Evolutionary conservation across 2,888 invertebrate species (phyloP).

Genomic region (Rhamnusium bicolor): DNA sequence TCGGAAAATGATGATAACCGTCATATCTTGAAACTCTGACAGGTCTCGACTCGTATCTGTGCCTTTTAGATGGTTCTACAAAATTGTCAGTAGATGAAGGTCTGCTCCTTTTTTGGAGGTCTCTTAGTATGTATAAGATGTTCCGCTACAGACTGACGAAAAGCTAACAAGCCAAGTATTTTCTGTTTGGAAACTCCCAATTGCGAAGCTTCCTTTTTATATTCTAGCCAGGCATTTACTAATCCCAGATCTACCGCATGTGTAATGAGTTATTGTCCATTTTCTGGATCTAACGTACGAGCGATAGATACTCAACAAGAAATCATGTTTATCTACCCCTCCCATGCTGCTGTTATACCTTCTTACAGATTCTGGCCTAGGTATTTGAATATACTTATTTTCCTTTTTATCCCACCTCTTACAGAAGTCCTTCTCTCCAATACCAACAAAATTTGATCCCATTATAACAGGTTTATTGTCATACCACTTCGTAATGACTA

Average conservation of each 20-base stretch:
- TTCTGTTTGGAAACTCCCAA: too few species aligned
- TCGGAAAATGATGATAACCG: not conserved
- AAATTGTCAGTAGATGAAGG: not conserved
- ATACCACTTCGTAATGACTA: not conserved
- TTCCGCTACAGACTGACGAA: too few species aligned
- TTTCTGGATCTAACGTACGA: conserved; percentile 46
- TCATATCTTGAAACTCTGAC: not conserved
- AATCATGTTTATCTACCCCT: conserved; percentile 52
- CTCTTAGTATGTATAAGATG: too few species aligned
- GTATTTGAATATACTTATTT: conserved; percentile 48
- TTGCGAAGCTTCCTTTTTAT: not conserved
- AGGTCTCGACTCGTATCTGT: not conserved
- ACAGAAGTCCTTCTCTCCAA: conserved; percentile 42
- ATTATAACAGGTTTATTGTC: not conserved
- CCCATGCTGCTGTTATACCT: conserved; percentile 52
- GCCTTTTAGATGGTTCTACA: not conserved
- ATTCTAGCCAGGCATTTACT: conserved; percentile 14
- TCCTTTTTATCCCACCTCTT: conserved; percentile 40
- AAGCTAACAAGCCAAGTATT: too few species aligned
- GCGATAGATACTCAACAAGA: conserved; percentile 47
- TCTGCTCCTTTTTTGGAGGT: not conserved
- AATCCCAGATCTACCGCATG: conserved; percentile 39
- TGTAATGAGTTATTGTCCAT: conserved; percentile 44
- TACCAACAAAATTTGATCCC: conserved; percentile 51
- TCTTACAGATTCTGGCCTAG: conserved; percentile 48